Evolutionary conservation across 2,888 invertebrate species (phyloP), one percentile per base, ranked within the genome.

Genomic region (Chymomyza procnemis): DNA sequence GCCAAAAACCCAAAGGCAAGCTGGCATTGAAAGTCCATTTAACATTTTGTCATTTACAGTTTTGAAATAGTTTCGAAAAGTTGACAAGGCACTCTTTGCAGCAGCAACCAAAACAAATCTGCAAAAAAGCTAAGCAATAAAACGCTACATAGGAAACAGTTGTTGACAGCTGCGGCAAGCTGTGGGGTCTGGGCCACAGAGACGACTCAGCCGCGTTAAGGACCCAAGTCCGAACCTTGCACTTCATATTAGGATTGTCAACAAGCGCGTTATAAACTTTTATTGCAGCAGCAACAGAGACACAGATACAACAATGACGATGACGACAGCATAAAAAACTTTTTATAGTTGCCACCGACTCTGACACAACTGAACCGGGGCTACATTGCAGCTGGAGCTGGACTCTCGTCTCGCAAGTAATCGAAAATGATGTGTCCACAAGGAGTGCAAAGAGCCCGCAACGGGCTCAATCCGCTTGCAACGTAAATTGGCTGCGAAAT

Each of bases 21-120:
- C 86, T 79, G 86, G 79, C 86, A 87, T 86, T 79, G 82, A 84
- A 85, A 88, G 80, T 84, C 79, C 83, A 87, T 89, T 89, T 85
- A 89, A 88, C 87, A 89, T 88, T 89, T 89, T 88, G 89, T 88
- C 89, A 89, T 85, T 89, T 87, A 87, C 89, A 88, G 88, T 89
- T 87, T 88, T 80, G 80, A 87, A 89, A 89, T 87, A 84, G 85
- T 87, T 89, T 85, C 77, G 79, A 84, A 87, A 81, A 85, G 81
- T 88, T 88, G 88, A 87, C 85, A 88, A 79, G 76, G 67, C 73
- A 64, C 34, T 8, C 22, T 22, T n/a, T 18, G n/a, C 47, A 59
- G 26, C 21, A 47, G 59, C 63, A 69, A 67, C 61, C 48, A 57
- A 64, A 50, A 56, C 63, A 62, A 47, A 57, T 26, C 61, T 66